A percentile compares a stretch with the other conserved stretches of the same genome.
phyloP scores from a whole-genome alignment of 2,113 vertebrate genomes.

The Tapirus terrestris region DNA sequence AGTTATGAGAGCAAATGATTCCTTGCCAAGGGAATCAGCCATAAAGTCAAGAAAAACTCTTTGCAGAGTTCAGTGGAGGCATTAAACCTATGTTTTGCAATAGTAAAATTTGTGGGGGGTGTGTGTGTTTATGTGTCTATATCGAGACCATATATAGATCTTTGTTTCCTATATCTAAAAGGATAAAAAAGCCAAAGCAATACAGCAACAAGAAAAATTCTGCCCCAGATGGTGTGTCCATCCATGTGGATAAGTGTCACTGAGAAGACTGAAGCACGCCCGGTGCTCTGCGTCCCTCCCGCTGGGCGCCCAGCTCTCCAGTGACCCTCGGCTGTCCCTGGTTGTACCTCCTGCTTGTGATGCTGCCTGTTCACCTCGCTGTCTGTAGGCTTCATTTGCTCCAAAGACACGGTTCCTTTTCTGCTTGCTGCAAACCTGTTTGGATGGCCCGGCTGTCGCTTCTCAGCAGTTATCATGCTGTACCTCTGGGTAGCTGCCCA shows the following conservation, averaged over 20 bases:
- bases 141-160: neutral
- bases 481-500: neutral
- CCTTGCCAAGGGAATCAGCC: constrained; percentile 56
- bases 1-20: constrained; percentile 56
- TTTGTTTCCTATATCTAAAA: constrained; percentile 39
- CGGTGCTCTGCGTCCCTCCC: neutral
- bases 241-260: constrained; percentile 48
- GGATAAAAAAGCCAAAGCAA: neutral
- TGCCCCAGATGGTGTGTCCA: constrained; percentile 67
- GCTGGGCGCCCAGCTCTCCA: neutral
- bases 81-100: constrained; percentile 35
- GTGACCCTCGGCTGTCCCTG: constrained; percentile 7
- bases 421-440: neutral
- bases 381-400: neutral
- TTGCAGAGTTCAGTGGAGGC: neutral
- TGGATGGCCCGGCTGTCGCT: neutral
- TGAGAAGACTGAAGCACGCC: neutral
- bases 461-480: neutral
- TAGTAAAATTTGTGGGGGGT: neutral
- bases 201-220: neutral
- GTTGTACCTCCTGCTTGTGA: neutral
- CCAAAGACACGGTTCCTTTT: neutral
- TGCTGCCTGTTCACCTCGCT: neutral
- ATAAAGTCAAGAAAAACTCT: constrained; percentile 32
- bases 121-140: neutral